These are phyloP conservation scores for Propithecus deckenii DNA, from an alignment of 2,797 vertebrate species.

Conservation along the genomic window DNA sequence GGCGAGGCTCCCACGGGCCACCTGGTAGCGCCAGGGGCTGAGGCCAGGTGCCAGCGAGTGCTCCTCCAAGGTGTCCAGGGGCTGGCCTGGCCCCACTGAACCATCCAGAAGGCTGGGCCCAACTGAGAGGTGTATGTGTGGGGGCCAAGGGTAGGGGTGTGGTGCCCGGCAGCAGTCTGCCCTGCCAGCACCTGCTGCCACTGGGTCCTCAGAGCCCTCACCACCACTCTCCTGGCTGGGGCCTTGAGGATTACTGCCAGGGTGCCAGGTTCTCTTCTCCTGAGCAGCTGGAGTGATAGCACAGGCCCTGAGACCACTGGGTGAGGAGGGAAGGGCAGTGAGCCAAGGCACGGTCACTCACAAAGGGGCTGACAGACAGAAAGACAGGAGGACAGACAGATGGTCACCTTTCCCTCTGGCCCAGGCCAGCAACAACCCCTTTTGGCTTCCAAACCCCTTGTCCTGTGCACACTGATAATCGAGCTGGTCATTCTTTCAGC, in stretches of 20 bases:
- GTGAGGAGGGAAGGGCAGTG: not conserved
- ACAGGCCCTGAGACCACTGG: not conserved
- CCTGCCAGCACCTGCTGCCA: constrained; percentile 58
- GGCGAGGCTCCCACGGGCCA: not conserved
- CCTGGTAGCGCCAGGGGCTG: not conserved
- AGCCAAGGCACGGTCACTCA: not conserved
- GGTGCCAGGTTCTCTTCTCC: not conserved
- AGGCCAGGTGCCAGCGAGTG: not conserved
- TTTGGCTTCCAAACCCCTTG: not conserved
- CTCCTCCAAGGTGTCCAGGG: not conserved
- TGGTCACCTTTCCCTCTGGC: not conserved
- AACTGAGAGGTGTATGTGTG: not conserved
- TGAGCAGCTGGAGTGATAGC: not conserved
- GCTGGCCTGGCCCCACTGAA: not conserved
- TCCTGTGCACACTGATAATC: not conserved
- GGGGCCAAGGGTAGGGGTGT: not conserved
- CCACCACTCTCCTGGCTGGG: not conserved
- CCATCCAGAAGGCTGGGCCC: not conserved
- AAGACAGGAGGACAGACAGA: not conserved
- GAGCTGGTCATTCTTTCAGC: not conserved
- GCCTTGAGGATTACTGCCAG: not conserved
- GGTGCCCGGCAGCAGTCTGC: not conserved
- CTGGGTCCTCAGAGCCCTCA: constrained; percentile 38
- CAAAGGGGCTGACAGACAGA: not conserved
- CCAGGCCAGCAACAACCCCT: not conserved